Evolutionary conservation across 1,140 invertebrate species (phyloP), one percentile per base, ranked within the genome.

Genomic region (Dryas iulia): DNA sequence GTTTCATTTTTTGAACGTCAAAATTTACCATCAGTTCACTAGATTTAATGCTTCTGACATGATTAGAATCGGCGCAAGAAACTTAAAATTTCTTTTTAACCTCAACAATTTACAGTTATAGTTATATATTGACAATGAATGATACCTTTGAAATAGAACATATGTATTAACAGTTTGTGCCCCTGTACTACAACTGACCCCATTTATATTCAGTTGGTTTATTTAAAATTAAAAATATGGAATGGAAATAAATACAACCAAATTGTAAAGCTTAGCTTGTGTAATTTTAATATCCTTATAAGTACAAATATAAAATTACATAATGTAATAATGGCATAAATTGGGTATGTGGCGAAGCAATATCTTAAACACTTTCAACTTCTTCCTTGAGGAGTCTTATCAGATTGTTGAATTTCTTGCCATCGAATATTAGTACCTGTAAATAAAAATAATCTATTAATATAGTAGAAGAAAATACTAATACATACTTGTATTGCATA

Each of bases 351-450:
- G 66, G 61, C 54, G 18, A 57, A 53, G 35, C 18, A 63, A 47
- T 31, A 28, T 66, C 23, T 73, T 82, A 82, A 11, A 72, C 71
- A 64, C 71, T 71, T 65, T 89, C 84, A 35, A 91, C 87, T 68
- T 89, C 86, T 59, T 87, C 84, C 56, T 87, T 89, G 23, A 91
- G 76, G 12, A 87, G 76, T 75, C 85, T 78, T 11, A 89, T 76
- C 39, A 89, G 71, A 25, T 84, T 28, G 53, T 83, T 82, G 71
- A 91, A 86, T 73, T 89, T 89, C 47, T 66, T 84, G n/a, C 86
- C 86, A 7, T 91, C 89, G 56, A 91, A 88, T 65, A 91, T 87
- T 5, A 89, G 73, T 24, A 91, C 70, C 88, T 90, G 83, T 5
- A 83, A 89, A 31, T 56, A 73, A 76, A 57, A 26, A n/a, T 1